Evolutionary conservation across 2,888 invertebrate genomes (phyloP).

Genomic region (Nephrotoma flavescens): DNA sequence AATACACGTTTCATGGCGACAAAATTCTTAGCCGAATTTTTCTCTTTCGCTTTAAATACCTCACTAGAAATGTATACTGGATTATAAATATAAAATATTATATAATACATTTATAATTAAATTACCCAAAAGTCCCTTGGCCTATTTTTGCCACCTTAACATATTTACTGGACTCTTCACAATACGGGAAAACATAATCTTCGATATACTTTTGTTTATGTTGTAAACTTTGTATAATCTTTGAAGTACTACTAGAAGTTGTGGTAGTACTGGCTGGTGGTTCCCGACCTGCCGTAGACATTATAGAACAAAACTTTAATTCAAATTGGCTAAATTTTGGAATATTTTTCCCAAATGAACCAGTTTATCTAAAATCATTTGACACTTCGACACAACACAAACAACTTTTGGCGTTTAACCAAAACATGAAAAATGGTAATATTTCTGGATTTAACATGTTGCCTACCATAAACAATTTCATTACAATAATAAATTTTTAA

Average conservation of each 20-base stretch:
- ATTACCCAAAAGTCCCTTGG: slow-evolving; percentile 92
- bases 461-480: neutral
- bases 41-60: slow-evolving; percentile 92
- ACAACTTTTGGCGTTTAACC: neutral
- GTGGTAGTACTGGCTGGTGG: neutral
- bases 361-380: neutral
- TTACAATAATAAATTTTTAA: neutral
- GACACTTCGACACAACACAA: neutral
- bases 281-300: neutral
- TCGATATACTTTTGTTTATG: slow-evolving; percentile 33
- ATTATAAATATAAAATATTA: neutral
- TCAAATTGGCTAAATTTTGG: neutral
- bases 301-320: slow-evolving; percentile 3
- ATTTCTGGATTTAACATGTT: neutral
- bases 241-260: neutral
- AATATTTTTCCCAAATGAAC: neutral
- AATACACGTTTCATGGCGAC: slow-evolving; percentile 98
- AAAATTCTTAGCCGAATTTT: slow-evolving; percentile 70
- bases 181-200: slow-evolving; percentile 33
- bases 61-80: slow-evolving; percentile 44
- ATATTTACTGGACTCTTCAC: slow-evolving; percentile 86
- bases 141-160: slow-evolving; percentile 97
- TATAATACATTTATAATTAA: slow-evolving; percentile 7
- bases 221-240: neutral
- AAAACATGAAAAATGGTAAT: too few species aligned